Base-by-base conservation (phyloP, 2,113 vertebrate genomes). In the Misgurnus anguillicaudatus region DNA sequence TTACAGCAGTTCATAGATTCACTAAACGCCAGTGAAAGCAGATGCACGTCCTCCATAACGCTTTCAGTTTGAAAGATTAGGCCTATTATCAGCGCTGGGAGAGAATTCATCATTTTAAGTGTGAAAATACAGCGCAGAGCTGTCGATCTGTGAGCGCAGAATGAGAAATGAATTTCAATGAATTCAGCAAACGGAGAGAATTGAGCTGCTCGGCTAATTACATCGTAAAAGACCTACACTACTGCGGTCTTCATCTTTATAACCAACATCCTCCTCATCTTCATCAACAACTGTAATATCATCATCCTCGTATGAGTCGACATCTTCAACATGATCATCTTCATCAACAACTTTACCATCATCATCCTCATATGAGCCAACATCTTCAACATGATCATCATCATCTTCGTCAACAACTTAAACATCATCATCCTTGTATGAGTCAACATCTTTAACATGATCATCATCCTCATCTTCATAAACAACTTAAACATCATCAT, bases 391-490 rank as follows among this genome's bases (percentile, higher is more conserved):
- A 48, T 48, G 3, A 47, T 3, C 45, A 3, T 47, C 65, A 11
- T 39, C 38, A 42, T 24, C 63, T 0, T 9, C 63, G 6, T 58
- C 51, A 77, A 58, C 70, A 69, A 63, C 39, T 5, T 42, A 42
- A 82, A 57, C 58, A 73, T 73, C 36, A 64, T 67, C 77, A 41
- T 53, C 73, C 31, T 47, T 38, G 14, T 58, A 31, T 38, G 42
- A 41, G 21, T 16, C 19, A 53, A 19, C 36, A 45, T 41, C 38
- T 11, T 11, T 10, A 14, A 11, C 47, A 48, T 48, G 2, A 13
- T 42, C 41, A 42, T 42, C 41, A 42, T 42, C 5, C 0, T 48
- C 47, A 48, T 11, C 47, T 0, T 48, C 10, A n/a, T n/a, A n/a
- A n/a, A n/a, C n/a, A n/a, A n/a, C n/a, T n/a, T n/a, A n/a, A n/a